A percentile compares a stretch with the other conserved stretches of the same genome.
Conservation (phyloP, 1,140 invertebrate species). For the Oreohelix idahoensis region DNA sequence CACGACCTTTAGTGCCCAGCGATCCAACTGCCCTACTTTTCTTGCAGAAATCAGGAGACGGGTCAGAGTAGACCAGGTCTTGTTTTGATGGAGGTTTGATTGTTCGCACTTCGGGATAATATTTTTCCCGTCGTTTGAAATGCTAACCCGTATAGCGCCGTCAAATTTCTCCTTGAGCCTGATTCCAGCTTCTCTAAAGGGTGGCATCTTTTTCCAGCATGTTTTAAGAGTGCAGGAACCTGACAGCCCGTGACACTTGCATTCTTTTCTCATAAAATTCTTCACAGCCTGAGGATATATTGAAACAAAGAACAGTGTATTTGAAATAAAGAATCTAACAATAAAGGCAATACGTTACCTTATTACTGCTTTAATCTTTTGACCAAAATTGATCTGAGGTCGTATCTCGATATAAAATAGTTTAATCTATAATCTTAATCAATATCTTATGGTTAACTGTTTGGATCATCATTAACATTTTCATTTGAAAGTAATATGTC, state of each 20-base stretch:
- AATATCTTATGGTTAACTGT: too few relatives aligned
- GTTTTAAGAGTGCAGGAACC: conserved; percentile 95
- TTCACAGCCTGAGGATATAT: conserved; percentile 59
- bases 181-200: conserved; percentile 87
- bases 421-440: too few relatives aligned
- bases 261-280: conserved; percentile 73
- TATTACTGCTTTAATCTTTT: background rate
- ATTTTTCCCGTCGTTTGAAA: conserved; percentile 61
- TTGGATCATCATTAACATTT: too few relatives aligned
- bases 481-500: too few relatives aligned
- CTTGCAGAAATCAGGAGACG: conserved; percentile 92
- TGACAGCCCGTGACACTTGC: conserved; percentile 96
- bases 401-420: too few relatives aligned
- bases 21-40: conserved; percentile 59
- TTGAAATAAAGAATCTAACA: background rate
- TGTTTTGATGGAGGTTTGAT: conserved; percentile 85
- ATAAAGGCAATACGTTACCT: too few relatives aligned
- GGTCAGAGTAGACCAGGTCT: conserved; percentile 89
- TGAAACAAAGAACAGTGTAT: background rate
- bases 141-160: conserved; percentile 82
- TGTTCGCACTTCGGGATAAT: conserved; percentile 62
- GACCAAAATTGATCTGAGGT: too few relatives aligned
- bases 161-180: conserved; percentile 86
- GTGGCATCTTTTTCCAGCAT: conserved; percentile 92
- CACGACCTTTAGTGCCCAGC: conserved; percentile 62